Evolutionary conservation across 2,888 invertebrate genomes (phyloP).

Genomic region (Ditula angustiorana): DNA sequence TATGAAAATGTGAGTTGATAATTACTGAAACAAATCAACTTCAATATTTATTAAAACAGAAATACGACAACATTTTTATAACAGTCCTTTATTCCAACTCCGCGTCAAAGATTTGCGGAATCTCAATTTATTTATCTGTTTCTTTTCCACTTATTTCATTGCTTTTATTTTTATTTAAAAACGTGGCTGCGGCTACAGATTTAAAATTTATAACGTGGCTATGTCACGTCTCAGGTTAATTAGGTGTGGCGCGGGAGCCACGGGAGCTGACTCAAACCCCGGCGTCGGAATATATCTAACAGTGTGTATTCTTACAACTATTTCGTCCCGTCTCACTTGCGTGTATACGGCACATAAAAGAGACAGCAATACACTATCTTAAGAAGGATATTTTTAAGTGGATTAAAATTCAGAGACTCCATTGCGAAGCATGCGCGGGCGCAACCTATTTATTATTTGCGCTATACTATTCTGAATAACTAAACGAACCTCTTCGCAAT

Average conservation of each 20-base stretch:
- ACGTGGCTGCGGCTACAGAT: constrained; percentile 64
- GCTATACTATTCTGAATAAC: constrained; percentile 59
- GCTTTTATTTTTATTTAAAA: constrained; percentile 61
- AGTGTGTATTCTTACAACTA: not conserved
- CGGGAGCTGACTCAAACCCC: constrained; percentile 45
- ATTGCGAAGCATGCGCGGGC: constrained; percentile 58
- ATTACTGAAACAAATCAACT: too few relatives aligned
- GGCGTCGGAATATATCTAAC: not conserved
- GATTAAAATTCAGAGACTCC: constrained; percentile 14
- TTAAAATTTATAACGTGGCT: constrained; percentile 77
- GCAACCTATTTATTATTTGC: constrained; percentile 61
- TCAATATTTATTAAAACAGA: not conserved
- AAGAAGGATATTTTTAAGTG: not conserved
- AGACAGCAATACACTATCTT: constrained; percentile 4
- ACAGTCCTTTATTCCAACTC: not conserved
- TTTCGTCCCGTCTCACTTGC: constrained; percentile 13
- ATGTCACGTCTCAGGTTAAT: constrained; percentile 79
- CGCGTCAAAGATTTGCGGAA: constrained; percentile 29
- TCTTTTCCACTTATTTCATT: constrained; percentile 47
- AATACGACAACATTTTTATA: not conserved
- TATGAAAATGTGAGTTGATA: too few relatives aligned
- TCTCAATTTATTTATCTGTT: constrained; percentile 45
- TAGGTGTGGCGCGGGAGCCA: constrained; percentile 66
- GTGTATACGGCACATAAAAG: not conserved
- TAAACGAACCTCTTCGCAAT: constrained; percentile 64